phyloP scores from a whole-genome alignment of 53 echinoderm and acorn worm genomes.

The Crossaster papposus region DNA sequence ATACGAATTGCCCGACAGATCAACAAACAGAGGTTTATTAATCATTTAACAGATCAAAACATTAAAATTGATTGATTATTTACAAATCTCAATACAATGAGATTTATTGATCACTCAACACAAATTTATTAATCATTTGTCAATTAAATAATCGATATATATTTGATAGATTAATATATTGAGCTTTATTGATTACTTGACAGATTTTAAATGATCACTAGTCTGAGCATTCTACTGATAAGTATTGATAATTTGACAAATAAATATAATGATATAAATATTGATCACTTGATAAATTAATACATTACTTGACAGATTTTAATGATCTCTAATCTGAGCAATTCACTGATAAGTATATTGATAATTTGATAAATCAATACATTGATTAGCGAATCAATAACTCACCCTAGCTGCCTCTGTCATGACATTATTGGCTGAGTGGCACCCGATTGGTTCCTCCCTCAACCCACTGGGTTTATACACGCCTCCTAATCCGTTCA shows the following conservation, averaged over 20 bases:
- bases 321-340: background rate
- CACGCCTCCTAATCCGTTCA: background rate
- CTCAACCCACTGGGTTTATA: slow-evolving; percentile 9
- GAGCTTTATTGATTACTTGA: no score
- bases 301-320: background rate
- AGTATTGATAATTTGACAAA: background rate
- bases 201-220: no score
- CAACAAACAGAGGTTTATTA: background rate
- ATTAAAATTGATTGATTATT: background rate
- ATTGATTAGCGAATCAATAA: background rate
- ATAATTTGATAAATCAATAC: background rate
- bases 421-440: slow-evolving; percentile 35
- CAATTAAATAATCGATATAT: no score
- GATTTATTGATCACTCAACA: no score
- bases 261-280: background rate
- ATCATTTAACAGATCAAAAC: background rate
- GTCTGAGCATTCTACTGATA: no score
- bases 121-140: no score
- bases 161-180: no score
- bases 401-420: slow-evolving; percentile 54
- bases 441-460: slow-evolving; percentile 55
- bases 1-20: no score
- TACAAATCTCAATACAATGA: background rate
- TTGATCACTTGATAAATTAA: no score
- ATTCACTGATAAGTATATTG: background rate